Evolutionary conservation across 23 tunicate genomes (phyloP).

Genomic region (Clavelina lepadiformis): DNA sequence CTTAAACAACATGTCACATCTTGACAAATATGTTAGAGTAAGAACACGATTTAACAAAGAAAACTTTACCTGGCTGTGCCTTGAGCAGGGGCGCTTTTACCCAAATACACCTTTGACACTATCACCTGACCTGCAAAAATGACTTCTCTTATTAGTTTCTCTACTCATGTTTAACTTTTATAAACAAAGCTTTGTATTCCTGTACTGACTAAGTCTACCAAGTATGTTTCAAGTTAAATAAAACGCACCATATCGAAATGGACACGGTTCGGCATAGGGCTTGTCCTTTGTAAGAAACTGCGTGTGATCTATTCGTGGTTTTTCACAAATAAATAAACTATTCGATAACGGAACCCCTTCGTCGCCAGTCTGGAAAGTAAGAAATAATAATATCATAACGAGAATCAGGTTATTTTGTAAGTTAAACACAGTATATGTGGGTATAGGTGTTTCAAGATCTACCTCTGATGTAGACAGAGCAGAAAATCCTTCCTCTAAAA

Average conservation of each 20-base stretch:
- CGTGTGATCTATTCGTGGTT: constrained; percentile 52
- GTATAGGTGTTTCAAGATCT: background rate
- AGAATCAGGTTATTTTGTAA: background rate
- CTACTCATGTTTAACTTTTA: too few relatives aligned
- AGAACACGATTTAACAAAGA: background rate
- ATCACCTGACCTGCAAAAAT: constrained; percentile 67
- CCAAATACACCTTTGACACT: constrained; percentile 81
- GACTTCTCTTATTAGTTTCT: too few relatives aligned
- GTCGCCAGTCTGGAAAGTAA: constrained; percentile 15
- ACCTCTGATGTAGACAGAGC: background rate
- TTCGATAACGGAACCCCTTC: constrained; percentile 62
- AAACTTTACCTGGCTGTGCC: constrained; percentile 48
- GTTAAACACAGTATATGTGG: background rate
- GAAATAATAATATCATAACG: background rate
- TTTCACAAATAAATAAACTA: constrained; percentile 78
- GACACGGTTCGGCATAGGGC: constrained; percentile 44
- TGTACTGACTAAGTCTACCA: too few relatives aligned
- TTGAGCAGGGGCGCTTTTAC: constrained; percentile 88
- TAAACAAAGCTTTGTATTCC: too few relatives aligned
- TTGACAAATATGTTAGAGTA: constrained; percentile 2
- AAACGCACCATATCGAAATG: constrained; percentile 72
- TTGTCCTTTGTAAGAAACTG: constrained; percentile 9
- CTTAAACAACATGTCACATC: constrained; percentile 8
- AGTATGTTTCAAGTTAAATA: too few relatives aligned
- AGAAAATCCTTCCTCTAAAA: constrained; percentile 62